Evolutionary conservation across 2,797 vertebrate species (phyloP), one percentile per base, ranked within the genome.

Genomic region (Chaetodon trifasciatus): DNA sequence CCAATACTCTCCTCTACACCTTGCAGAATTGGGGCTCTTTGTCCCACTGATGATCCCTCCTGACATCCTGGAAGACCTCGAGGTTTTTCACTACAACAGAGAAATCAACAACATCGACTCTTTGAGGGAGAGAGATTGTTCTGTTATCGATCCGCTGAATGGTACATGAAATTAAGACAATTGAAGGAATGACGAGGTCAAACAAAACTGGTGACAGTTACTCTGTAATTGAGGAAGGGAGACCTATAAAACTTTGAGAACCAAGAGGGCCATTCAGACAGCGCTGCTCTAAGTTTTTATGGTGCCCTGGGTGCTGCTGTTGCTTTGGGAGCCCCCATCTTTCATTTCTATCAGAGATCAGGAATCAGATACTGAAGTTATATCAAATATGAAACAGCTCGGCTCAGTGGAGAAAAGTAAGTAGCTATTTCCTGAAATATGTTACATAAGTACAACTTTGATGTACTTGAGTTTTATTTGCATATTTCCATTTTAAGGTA

Each of bases 41-140:
- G 71, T 88, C 65, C 39, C 4, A 5, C 47, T 76, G 68, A 76
- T 79, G 72, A 70, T 68, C 6, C 21, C 40, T 15, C 9, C n/a
- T 17, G 71, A 79, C 75, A 76, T 50, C 60, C 37, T 35, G 37
- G 12, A 23, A n/a, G 50, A 67, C 52, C 50, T n/a, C 49, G 13
- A 63, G 67, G 50, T 70, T 37, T 35, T 32, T 74, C 42, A 17
- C 17, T 0, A 1, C 32, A 39, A 39, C n/a, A 42, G 47, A 63
- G 40, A 50, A 81, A 72, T 55, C 49, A 28, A 28, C 46, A 21
- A 56, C 58, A 21, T 55, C 62, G 64, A 47, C 37, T 65, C 6
- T 44, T 37, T 1, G 3, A 52, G 60, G 70, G 35, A 65, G 57
- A 32, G 24, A 40, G 19, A 70, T 32, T n/a, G 56, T 23, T 5